Evolutionary conservation across 2,888 invertebrate species (phyloP), one percentile per base, ranked within the genome.

Genomic region (Drosophila putrida): DNA sequence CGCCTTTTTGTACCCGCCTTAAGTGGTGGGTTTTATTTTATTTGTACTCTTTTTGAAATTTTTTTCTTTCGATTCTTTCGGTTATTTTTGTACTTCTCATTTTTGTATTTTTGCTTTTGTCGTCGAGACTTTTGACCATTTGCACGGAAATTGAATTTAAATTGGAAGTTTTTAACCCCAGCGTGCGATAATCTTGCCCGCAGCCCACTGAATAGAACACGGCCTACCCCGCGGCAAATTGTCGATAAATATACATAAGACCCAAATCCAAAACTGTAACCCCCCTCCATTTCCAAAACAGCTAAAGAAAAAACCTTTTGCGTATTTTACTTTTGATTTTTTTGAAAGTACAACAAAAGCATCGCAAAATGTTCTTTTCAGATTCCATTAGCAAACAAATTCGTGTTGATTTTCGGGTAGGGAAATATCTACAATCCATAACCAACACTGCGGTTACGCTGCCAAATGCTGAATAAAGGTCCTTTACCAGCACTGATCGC

Each of bases 101-200:
- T 64, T 35, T 35, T 65, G 53, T 79, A 55, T 75, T 65, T 81
- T 57, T 63, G 64, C 82, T 68, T 77, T 72, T 71, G 87, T 83
- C 71, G 82, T 54, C 72, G 76, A 86, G 90, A 86, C 90, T 89
- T 90, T 90, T 85, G 85, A 90, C 85, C 85, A 80, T 90, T 84
- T 85, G 90, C 90, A 88, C 90, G 90, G 90, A 89, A 90, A 90
- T 90, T 88, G 89, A 89, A 89, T 89, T 88, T 90, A 90, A 89
- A 89, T 89, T 89, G 89, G 78, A 90, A 80, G 89, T 80, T 90
- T 90, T 90, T 89, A 90, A 90, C 90, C 85, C 85, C 89, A 80
- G 74, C 84, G 84, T 75, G 88, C 90, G 89, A 85, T 85, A 85
- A 85, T 85, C 88, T 79, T 80, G 66, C 68, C 68, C 78, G 66